A percentile compares a stretch with the other conserved stretches of the same genome.
These are phyloP conservation scores for Lepas anatifera DNA, from an alignment of 2,888 invertebrate species.

Conservation along the genomic window DNA sequence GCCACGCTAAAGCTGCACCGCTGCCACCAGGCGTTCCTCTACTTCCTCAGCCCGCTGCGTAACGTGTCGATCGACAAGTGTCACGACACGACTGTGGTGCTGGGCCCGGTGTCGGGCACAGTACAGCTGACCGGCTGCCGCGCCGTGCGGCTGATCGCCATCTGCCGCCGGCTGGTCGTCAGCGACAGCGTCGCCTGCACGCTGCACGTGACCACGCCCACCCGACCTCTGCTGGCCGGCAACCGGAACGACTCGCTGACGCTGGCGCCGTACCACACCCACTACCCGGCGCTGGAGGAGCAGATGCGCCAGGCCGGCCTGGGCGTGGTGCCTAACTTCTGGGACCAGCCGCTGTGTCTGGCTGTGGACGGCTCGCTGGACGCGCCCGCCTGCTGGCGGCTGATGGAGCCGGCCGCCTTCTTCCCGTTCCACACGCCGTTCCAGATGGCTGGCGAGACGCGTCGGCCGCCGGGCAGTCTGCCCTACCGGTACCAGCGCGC, in stretches of 20 bases:
- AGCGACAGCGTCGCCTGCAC: slow-evolving; percentile 34
- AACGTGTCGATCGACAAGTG: slow-evolving; percentile 28
- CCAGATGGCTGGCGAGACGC: not conserved
- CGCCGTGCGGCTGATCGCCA: slow-evolving; percentile 33
- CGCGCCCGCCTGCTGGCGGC: slow-evolving; percentile 4
- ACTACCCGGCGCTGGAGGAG: slow-evolving; percentile 34
- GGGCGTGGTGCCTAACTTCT: slow-evolving; percentile 31
- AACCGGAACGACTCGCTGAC: slow-evolving; percentile 31
- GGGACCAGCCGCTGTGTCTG: slow-evolving; percentile 36
- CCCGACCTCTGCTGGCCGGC: slow-evolving; percentile 34
- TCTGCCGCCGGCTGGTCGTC: slow-evolving; percentile 31
- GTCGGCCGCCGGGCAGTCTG: not conserved
- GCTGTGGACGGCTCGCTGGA: slow-evolving; percentile 25
- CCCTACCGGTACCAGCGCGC: slow-evolving; percentile 2
- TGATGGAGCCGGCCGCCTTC: slow-evolving; percentile 8
- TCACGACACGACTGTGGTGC: slow-evolving; percentile 34
- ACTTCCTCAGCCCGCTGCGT: slow-evolving; percentile 18
- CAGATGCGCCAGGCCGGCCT: slow-evolving; percentile 34
- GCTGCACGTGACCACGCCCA: slow-evolving; percentile 35
- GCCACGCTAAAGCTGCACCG: slow-evolving; percentile 8
- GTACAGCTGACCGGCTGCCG: slow-evolving; percentile 35
- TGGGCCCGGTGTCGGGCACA: slow-evolving; percentile 35
- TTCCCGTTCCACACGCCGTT: slow-evolving; percentile 7
- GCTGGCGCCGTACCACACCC: slow-evolving; percentile 36
- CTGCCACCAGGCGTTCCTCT: slow-evolving; percentile 12